A percentile compares a stretch with the other conserved stretches of the same genome.
These are phyloP conservation scores for Sarotherodon lohbergeri DNA, from an alignment of 2,113 vertebrate genomes.

Conservation along the genomic window DNA sequence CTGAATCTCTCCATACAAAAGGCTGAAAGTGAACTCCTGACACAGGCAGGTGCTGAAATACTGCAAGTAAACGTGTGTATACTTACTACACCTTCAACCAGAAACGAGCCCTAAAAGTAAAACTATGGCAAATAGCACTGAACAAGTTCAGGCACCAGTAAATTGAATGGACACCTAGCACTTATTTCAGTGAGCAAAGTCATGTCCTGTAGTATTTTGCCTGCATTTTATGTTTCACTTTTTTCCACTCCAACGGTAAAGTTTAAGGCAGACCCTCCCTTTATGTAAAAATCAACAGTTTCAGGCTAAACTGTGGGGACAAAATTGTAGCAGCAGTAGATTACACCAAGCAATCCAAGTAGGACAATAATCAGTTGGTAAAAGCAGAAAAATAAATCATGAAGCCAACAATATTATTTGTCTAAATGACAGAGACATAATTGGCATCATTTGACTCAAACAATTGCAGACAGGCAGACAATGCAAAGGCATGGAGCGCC, in stretches of 20 bases:
- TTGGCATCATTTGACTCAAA: conserved; percentile 29
- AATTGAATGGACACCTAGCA: neutral
- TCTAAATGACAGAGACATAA: conserved; percentile 39
- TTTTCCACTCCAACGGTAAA: neutral
- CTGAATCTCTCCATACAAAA: neutral
- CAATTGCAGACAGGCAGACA: conserved; percentile 41
- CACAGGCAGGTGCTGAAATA: neutral
- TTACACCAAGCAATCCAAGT: neutral
- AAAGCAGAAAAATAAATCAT: conserved; percentile 13
- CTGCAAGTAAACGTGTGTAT: neutral
- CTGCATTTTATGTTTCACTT: neutral
- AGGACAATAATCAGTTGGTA: neutral
- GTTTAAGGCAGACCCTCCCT: neutral
- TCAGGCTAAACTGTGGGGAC: neutral
- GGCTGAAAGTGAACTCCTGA: neutral
- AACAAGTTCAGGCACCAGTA: neutral
- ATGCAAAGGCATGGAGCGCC: conserved; percentile 32
- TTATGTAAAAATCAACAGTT: neutral
- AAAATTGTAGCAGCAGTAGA: neutral
- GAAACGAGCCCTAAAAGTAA: neutral
- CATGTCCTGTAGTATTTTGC: neutral
- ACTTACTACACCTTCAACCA: neutral
- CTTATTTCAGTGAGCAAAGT: neutral
- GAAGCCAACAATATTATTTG: neutral
- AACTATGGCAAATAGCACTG: neutral